A percentile compares a stretch with the other conserved stretches of the same genome.
Conservation (phyloP, 1,140 invertebrate species). For the Teleopsis dalmanni region DNA sequence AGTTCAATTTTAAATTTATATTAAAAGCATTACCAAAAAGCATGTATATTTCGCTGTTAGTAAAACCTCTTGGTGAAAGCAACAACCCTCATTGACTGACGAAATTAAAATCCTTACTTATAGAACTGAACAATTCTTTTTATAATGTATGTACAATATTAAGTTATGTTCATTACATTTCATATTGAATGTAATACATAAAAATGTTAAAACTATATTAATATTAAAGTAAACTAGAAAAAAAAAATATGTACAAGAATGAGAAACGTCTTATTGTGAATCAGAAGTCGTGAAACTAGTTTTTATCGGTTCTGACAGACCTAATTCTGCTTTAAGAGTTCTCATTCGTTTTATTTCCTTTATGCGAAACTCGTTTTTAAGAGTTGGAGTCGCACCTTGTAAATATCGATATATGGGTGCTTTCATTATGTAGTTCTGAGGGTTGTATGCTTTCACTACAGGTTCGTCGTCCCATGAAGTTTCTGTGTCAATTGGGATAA, state of each 20-base stretch:
- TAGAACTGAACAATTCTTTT: not conserved
- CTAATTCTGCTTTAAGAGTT: not conserved
- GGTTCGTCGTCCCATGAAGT: conserved; percentile 10
- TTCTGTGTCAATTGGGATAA: not conserved
- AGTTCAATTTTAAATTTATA: not conserved
- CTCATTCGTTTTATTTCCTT: conserved; percentile 7
- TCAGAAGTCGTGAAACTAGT: not conserved
- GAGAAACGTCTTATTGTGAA: no score
- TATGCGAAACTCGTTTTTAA: conserved; percentile 6
- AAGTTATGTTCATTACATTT: not conserved
- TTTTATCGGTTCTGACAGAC: not conserved
- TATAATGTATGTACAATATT: not conserved
- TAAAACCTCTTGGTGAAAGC: no score
- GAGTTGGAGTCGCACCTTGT: not conserved
- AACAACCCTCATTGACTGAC: no score
- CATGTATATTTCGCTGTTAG: not conserved
- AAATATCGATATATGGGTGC: conserved; percentile 1
- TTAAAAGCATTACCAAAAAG: not conserved
- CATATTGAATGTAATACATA: not conserved
- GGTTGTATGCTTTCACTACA: conserved; percentile 5
- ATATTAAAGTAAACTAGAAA: no score
- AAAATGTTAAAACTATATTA: not conserved
- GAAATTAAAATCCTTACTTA: no score
- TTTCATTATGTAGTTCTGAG: conserved; percentile 3
- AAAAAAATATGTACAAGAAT: no score